These are phyloP conservation scores for Drosophila aff. DNA, from an alignment of 1,140 invertebrate genomes.

Conservation along the genomic window DNA sequence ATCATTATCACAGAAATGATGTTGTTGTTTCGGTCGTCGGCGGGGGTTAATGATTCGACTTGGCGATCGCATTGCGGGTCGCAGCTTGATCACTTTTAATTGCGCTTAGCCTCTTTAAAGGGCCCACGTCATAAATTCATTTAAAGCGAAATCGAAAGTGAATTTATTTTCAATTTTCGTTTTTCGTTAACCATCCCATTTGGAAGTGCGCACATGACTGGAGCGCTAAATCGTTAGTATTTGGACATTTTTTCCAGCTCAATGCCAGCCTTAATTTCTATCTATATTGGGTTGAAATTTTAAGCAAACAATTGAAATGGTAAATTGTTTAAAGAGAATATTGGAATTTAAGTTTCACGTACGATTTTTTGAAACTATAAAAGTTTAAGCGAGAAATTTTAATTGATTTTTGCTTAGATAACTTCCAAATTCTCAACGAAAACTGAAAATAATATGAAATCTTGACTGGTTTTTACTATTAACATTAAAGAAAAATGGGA, in stretches of 20 bases:
- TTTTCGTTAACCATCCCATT: conserved; percentile 62
- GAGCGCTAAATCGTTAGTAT: conserved; percentile 14
- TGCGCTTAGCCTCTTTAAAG: conserved; percentile 55
- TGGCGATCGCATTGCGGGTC: conserved; percentile 44
- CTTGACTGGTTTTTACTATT: too few relatives aligned
- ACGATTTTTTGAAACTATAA: not conserved
- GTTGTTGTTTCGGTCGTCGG: conserved; percentile 21
- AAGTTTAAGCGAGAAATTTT: too few relatives aligned
- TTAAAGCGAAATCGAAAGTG: conserved; percentile 72
- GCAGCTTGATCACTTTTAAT: conserved; percentile 67
- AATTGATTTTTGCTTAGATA: too few relatives aligned
- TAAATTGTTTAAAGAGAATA: not conserved
- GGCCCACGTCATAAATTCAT: conserved; percentile 68
- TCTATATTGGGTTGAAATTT: not conserved
- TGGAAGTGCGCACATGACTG: conserved; percentile 42
- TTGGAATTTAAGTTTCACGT: not conserved
- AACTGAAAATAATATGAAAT: too few relatives aligned
- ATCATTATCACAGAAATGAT: conserved; percentile 73
- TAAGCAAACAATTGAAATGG: not conserved
- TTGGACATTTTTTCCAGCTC: conserved; percentile 12
- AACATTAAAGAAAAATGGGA: too few relatives aligned
- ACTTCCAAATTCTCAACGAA: too few relatives aligned
- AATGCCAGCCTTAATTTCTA: not conserved
- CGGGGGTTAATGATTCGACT: conserved; percentile 51
- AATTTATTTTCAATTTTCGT: conserved; percentile 60